A percentile compares a stretch with the other conserved stretches of the same genome.
Evolutionary conservation across 23 tunicate genomes (phyloP).

Genomic region (Trididemnum clinides): DNA sequence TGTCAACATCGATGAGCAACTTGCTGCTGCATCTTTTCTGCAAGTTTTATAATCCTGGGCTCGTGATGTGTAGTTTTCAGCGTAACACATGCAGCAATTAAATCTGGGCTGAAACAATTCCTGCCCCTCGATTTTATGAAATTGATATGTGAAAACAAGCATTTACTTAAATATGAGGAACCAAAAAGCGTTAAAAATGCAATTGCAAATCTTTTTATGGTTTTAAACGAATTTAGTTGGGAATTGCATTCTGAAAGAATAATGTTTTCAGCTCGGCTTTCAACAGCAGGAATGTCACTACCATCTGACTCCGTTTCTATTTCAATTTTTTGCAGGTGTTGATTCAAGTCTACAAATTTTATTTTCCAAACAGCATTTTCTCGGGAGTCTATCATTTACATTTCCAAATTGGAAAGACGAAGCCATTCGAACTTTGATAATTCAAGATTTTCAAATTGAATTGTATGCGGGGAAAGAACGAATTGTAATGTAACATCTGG

Average conservation of each 20-base stretch:
- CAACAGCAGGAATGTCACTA: slow-evolving; percentile 3
- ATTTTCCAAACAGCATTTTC: slow-evolving; percentile 24
- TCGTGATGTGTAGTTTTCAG: neutral
- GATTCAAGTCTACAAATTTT: neutral
- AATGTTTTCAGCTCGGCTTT: slow-evolving; percentile 8
- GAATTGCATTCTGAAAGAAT: neutral
- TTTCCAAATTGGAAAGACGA: slow-evolving; percentile 21
- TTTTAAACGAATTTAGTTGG: slow-evolving; percentile 43
- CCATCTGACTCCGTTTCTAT: neutral
- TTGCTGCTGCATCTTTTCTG: no score
- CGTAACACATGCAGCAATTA: slow-evolving; percentile 4
- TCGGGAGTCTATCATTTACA: slow-evolving; percentile 35
- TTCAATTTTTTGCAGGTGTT: neutral
- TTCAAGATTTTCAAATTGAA: slow-evolving; percentile 11
- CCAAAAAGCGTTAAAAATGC: slow-evolving; percentile 19
- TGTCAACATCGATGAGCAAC: neutral
- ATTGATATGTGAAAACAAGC: slow-evolving; percentile 38
- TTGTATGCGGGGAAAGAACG: slow-evolving; percentile 17
- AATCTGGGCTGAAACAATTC: neutral
- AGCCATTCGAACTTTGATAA: no score
- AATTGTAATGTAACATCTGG: slow-evolving; percentile 1
- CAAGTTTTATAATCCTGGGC: no score
- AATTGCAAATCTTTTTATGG: slow-evolving; percentile 41
- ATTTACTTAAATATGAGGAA: slow-evolving; percentile 6
- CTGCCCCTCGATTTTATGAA: slow-evolving; percentile 16